phyloP scores from a whole-genome alignment of 2,113 vertebrate species.

The Drymodes brunneopygia region DNA sequence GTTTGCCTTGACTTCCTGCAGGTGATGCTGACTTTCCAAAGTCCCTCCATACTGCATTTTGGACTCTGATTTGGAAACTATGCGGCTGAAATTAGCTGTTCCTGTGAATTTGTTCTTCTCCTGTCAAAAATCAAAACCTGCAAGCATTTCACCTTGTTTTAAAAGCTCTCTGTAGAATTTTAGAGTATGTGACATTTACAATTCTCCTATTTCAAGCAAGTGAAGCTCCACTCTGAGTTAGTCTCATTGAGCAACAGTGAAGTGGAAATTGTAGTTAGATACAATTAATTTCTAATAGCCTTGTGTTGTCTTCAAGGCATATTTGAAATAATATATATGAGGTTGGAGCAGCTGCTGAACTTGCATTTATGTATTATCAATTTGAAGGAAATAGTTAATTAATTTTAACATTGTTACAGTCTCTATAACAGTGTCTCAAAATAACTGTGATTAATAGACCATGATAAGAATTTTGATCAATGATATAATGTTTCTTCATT shows the following conservation, averaged over 20 bases:
- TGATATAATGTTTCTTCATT: conserved; percentile 50
- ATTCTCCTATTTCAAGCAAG: conserved; percentile 23
- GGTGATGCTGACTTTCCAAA: not conserved
- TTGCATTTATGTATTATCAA: conserved; percentile 56
- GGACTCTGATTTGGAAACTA: not conserved
- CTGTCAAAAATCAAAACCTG: not conserved
- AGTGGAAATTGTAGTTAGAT: conserved; percentile 42
- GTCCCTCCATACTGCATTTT: not conserved
- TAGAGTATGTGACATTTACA: not conserved
- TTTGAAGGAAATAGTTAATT: conserved; percentile 65
- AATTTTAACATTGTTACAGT: conserved; percentile 73
- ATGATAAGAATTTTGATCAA: conserved; percentile 74
- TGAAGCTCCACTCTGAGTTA: not conserved
- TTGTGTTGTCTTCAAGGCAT: conserved; percentile 3
- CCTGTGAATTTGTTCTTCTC: not conserved
- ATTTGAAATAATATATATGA: conserved; percentile 56
- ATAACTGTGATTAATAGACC: conserved; percentile 73
- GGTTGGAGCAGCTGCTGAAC: conserved; percentile 58
- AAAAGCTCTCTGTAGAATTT: conserved; percentile 1
- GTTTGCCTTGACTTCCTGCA: not conserved
- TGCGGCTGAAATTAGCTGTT: not conserved
- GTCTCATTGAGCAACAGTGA: conserved; percentile 29
- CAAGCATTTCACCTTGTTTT: not conserved
- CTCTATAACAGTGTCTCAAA: conserved; percentile 69
- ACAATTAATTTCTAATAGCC: conserved; percentile 50